Conservation (phyloP, 1,140 invertebrate species). For the Zaprionus tsacasi region DNA sequence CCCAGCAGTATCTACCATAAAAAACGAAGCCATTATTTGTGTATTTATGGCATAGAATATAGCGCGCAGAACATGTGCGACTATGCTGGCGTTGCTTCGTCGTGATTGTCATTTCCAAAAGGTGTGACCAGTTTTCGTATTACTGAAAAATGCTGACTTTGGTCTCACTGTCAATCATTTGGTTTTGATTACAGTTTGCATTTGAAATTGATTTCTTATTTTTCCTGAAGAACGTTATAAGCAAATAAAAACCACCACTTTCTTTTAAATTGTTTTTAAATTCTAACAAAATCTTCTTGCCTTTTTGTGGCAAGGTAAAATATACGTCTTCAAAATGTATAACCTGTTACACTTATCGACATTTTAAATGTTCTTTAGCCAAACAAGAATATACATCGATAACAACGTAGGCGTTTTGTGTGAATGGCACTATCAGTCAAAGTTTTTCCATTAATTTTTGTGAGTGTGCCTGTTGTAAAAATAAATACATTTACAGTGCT, state of each 20-base stretch:
- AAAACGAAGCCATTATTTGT: slow-evolving; percentile 63
- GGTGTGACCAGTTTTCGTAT: too few species aligned
- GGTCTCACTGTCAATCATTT: too few species aligned
- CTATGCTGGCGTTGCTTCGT: background rate
- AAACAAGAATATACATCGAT: background rate
- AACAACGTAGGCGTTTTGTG: slow-evolving; percentile 20
- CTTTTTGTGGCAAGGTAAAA: background rate
- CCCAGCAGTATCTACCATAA: slow-evolving; percentile 76
- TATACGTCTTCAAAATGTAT: background rate
- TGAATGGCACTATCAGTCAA: slow-evolving; percentile 29
- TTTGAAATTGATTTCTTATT: too few species aligned
- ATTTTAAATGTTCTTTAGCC: background rate
- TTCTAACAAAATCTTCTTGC: background rate
- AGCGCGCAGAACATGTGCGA: slow-evolving; percentile 28
- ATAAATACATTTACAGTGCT: background rate
- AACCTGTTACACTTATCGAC: background rate
- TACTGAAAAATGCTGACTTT: too few species aligned
- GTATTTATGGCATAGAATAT: background rate
- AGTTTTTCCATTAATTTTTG: slow-evolving; percentile 30
- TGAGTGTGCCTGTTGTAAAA: slow-evolving; percentile 24
- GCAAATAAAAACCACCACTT: background rate
- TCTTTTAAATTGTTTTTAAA: background rate
- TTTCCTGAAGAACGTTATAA: too few species aligned
- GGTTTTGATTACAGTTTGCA: too few species aligned
- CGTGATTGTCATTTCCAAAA: slow-evolving; percentile 13